Evolutionary conservation across 2,888 invertebrate genomes (phyloP), one percentile per base, ranked within the genome.

Genomic region (Rhorus exstirpatorius): DNA sequence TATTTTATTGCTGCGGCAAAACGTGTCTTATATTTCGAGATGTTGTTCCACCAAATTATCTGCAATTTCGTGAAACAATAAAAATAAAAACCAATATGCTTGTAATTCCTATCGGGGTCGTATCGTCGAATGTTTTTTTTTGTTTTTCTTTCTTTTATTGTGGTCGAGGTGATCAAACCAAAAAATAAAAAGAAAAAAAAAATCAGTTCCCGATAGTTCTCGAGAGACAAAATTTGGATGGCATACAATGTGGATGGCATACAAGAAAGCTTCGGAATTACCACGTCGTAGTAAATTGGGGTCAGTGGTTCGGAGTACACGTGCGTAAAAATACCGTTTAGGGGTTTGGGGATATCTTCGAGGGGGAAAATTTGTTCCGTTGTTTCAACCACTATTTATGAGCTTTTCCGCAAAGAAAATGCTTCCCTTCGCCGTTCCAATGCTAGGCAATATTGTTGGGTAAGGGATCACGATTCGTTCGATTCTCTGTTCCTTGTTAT

Each of bases 241-340:
- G 21, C 1, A 46, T 41, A 26, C 41, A n/a, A 53, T 51, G 44
- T 1, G 21, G 67, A 53, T 31, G 60, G 49, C 26, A n/a, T 51
- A 17, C 19, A 41, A 41, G 35, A 24, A 46, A 46, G 19, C 53
- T 61, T 17, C 17, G 71, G 70, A 61, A 65, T 72, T 67, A 71
- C 58, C 26, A 10, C 49, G 58, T 61, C 49, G 21, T 55, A 67
- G 55, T 67, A 67, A 67, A 81, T 81, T 65, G 76, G 65, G 76
- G 80, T 65, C 71, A 76, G 70, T 19, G 35, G 35, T 10, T n/a
- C n/a, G n/a, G 38, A 19, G 58, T 55, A 26, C 58, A 71, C 24
- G 61, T 44, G 60, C 72, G 53, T 67, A 68, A 72, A 72, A 81
- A 67, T 72, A 51, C 71, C 67, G 26, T 67, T 60, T 53, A 26